phyloP scores from a whole-genome alignment of 2,797 vertebrate species.

The Onychomys leucogaster region DNA sequence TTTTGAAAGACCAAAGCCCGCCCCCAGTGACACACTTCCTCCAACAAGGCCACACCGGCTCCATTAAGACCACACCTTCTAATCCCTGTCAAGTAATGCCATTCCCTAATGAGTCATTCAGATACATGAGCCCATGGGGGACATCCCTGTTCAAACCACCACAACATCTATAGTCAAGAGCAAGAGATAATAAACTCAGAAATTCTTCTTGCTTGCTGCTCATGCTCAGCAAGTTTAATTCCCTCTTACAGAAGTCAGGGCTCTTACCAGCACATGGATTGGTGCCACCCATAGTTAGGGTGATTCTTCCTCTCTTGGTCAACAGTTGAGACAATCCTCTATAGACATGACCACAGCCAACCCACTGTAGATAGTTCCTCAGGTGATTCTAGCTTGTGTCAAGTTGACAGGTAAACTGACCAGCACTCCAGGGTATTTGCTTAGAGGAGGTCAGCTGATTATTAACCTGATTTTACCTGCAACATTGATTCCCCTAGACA shows the following conservation, averaged over 20 bases:
- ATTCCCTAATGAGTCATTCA: background rate
- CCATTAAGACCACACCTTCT: background rate
- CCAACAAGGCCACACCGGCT: background rate
- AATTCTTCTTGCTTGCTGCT: background rate
- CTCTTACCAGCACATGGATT: background rate
- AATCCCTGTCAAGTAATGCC: background rate
- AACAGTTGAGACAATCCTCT: background rate
- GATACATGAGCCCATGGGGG: background rate
- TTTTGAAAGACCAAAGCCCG: background rate
- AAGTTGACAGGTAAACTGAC: background rate
- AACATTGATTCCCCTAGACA: background rate
- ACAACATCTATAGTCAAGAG: background rate
- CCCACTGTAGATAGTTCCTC: background rate
- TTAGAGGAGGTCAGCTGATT: background rate
- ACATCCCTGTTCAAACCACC: background rate
- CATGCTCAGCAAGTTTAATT: background rate
- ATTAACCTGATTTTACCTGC: background rate
- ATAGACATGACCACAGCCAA: background rate
- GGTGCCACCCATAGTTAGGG: background rate
- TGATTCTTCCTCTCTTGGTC: background rate
- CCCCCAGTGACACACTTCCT: too few relatives aligned
- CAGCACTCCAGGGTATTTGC: background rate
- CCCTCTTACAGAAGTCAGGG: background rate
- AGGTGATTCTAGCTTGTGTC: background rate
- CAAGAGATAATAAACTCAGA: background rate